phyloP scores from a whole-genome alignment of 2,113 vertebrate genomes.

The Chaetodon auriga region DNA sequence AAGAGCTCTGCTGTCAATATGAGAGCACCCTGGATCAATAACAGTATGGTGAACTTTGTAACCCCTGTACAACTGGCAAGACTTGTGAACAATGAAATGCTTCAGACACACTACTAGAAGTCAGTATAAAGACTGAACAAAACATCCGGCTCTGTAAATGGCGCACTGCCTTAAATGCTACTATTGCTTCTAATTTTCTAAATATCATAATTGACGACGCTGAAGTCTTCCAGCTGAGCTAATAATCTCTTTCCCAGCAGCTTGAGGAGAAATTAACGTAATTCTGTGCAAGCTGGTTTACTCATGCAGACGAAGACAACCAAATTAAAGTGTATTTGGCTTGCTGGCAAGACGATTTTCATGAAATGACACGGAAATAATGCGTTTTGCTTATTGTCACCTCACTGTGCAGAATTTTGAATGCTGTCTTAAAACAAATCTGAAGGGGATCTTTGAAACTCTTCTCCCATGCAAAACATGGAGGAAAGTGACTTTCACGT shows the following conservation, averaged over 20 bases:
- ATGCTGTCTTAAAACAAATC: neutral
- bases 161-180: no score
- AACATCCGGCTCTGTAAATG: slow-evolving; percentile 10
- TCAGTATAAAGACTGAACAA: neutral
- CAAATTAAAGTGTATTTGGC: slow-evolving; percentile 32
- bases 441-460: neutral
- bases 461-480: neutral
- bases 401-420: no score
- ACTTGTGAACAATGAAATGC: slow-evolving; percentile 12
- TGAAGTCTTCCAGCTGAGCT: slow-evolving; percentile 37
- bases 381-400: no score
- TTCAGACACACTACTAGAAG: neutral
- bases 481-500: neutral
- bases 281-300: slow-evolving; percentile 36
- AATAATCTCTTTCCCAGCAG: slow-evolving; percentile 44
- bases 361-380: neutral
- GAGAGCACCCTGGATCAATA: slow-evolving; percentile 59
- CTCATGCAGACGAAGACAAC: slow-evolving; percentile 10
- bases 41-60: slow-evolving; percentile 40
- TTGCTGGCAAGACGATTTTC: slow-evolving; percentile 10
- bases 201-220: slow-evolving; percentile 39
- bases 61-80: slow-evolving; percentile 10
- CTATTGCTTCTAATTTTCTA: slow-evolving; percentile 1
- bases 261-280: slow-evolving; percentile 43
- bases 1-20: slow-evolving; percentile 57